Evolutionary conservation across 2,797 vertebrate species (phyloP), one percentile per base, ranked within the genome.

Genomic region (Gastrophryne carolinensis): DNA sequence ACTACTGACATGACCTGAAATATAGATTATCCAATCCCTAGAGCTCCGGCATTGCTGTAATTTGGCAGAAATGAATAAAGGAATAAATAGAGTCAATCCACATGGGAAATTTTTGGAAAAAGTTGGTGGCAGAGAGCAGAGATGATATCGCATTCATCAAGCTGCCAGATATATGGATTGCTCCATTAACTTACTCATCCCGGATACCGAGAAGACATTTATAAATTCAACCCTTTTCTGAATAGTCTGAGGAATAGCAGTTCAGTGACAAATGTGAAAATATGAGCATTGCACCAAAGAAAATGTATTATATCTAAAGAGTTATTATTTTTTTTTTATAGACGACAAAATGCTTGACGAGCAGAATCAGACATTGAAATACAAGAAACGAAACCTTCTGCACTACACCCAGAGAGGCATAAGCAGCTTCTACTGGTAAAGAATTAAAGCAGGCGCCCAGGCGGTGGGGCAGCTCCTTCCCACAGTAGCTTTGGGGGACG

Each of bases 1-100:
- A 73, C 44, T 26, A 19, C 23, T 53, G n/a, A 62, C 29, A 39
- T 37, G 15, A 24, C 53, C 39, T 39, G 39, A 29, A 73, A 63
- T 35, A 47, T 54, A 34, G 58, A 63, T 73, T 49, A 73, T 41
- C 39, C 23, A 26, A 23, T 54, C 34, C 70, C 70, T 58, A 5
- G n/a, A 35, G 44, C 32, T 19, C 29, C 23, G 3, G n/a, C 30
- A 41, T 35, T 29, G 13, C 50, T 63, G 70, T 26, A 53, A 73
- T 63, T 53, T 72, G 70, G 70, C 70, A 63, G 6, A 39, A 37
- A 50, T 41, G n/a, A 61, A 24, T 9, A 72, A 17, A 34, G 68
- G 35, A 23, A 37, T 73, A 63, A 62, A 63, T 62, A 54, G 37
- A 39, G 32, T 50, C 17, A 50, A 63, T 39, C 26, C 35, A 30